Evolutionary conservation across 2,797 vertebrate genomes (phyloP).

Genomic region (Menidia menidia): DNA sequence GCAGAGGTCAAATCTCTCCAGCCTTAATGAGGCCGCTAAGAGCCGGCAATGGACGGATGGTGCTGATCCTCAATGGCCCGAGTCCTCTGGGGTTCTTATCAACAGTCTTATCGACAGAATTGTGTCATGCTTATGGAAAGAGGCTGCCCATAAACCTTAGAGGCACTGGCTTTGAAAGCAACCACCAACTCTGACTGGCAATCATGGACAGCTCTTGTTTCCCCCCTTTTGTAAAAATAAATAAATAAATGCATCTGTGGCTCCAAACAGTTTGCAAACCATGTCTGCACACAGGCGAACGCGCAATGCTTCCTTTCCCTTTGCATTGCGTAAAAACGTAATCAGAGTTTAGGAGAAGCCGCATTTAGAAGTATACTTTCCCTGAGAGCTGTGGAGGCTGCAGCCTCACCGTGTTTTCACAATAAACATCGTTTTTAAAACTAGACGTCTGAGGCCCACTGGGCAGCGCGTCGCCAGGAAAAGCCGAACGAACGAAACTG

Average conservation of each 20-base stretch:
- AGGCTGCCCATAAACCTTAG: neutral
- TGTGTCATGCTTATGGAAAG: conserved; percentile 5
- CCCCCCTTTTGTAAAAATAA: too few relatives aligned
- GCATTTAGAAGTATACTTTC: conserved; percentile 61
- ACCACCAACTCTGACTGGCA: conserved; percentile 18
- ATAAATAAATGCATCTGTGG: neutral
- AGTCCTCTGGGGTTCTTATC: conserved; percentile 30
- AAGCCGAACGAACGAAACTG: conserved; percentile 31
- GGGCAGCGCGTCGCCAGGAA: conserved; percentile 2
- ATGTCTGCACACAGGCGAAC: conserved; percentile 32
- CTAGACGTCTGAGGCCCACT: conserved; percentile 11
- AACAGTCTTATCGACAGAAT: neutral
- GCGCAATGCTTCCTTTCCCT: conserved; percentile 37
- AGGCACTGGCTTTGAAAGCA: conserved; percentile 20
- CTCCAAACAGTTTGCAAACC: neutral
- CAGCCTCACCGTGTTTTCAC: conserved; percentile 44
- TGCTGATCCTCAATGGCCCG: conserved; percentile 37
- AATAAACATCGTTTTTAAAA: conserved; percentile 48
- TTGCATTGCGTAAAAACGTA: conserved; percentile 55
- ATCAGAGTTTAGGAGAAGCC: conserved; percentile 51
- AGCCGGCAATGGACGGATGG: conserved; percentile 30
- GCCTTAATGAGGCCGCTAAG: conserved; percentile 67
- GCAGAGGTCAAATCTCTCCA: conserved; percentile 72
- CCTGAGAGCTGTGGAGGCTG: conserved; percentile 18
- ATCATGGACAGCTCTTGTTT: too few relatives aligned